Evolutionary conservation across 2,888 invertebrate genomes (phyloP), one percentile per base, ranked within the genome.

Genomic region (Leptura quadrifasciata): DNA sequence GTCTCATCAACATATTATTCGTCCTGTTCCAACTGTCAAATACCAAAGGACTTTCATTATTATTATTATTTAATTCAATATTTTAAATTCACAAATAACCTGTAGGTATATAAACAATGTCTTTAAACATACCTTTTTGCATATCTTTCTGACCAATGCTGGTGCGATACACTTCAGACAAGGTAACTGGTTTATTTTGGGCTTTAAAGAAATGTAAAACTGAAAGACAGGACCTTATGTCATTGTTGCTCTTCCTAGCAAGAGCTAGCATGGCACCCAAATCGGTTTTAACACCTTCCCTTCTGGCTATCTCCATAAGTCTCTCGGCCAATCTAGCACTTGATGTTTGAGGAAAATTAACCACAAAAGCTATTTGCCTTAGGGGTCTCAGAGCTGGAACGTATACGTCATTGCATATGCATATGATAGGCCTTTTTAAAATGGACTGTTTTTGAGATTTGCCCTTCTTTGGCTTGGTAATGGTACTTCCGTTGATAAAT

Each of bases 321-420:
- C 96, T 89, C n/a, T 91, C 89, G 0, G 92, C 89, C 35, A 94
- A 88, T 0, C 78, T 74, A 0, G 90, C 83, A 0, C 89, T 84
- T 0, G 92, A 90, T 0, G 93, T 93, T 0, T 91, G 91, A 0
- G 93, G 92, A 85, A 95, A 94, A 78, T 92, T 93, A 6, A 97
- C 91, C 6, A 96, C 92, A 76, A 96, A 92, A 0, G 97, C 93
- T 54, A 94, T 92, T 81, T 94, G 94, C 76, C 96, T 93, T 75
- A 98, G 89, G 17, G 94, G 93, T 74, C 97, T 92, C 77, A 99
- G 90, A 0, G 98, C 94, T 0, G 97, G 95, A 5, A 95, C 95
- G 86, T 96, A 99, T 83, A 95, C 91, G 87, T 99, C 98, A 87
- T 99, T 99, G 87, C 99, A 99, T 80, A 99, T 98, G 86, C 98